phyloP scores from a whole-genome alignment of 2,888 invertebrate genomes.

The Fragum sueziense region DNA sequence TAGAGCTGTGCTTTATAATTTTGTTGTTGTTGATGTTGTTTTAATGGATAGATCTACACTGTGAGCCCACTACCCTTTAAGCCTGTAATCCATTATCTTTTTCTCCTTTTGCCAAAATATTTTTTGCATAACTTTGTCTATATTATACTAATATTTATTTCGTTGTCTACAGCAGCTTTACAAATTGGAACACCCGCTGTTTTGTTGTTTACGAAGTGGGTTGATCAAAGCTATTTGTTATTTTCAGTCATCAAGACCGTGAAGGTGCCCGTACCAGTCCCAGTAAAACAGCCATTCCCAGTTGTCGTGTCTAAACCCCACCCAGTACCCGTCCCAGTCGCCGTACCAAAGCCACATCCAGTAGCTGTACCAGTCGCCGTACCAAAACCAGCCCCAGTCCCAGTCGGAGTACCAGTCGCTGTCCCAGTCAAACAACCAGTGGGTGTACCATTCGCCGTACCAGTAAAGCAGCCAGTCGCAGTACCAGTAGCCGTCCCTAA shows the following conservation, averaged over 20 bases:
- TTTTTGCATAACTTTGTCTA: no score
- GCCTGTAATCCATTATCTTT: no score
- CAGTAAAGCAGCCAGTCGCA: background rate
- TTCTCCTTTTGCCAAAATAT: no score
- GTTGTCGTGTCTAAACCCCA: background rate
- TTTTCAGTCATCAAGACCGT: background rate
- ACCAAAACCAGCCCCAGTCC: background rate
- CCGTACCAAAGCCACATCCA: background rate
- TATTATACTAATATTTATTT: no score
- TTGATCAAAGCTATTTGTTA: background rate
- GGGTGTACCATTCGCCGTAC: background rate
- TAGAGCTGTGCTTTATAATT: no score
- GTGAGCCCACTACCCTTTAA: no score
- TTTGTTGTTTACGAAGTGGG: background rate
- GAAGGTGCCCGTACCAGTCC: slow-evolving; percentile 1
- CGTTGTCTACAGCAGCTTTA: no score
- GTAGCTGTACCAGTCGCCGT: slow-evolving; percentile 4
- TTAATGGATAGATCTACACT: no score
- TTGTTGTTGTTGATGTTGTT: no score
- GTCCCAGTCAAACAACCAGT: background rate
- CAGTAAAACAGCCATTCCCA: background rate
- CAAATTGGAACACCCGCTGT: background rate
- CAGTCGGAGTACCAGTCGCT: slow-evolving; percentile 3
- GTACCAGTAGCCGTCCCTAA: background rate
- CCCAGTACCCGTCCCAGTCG: background rate